Conservation (phyloP, 2,888 invertebrate genomes). For the Drosophila incognita region DNA sequence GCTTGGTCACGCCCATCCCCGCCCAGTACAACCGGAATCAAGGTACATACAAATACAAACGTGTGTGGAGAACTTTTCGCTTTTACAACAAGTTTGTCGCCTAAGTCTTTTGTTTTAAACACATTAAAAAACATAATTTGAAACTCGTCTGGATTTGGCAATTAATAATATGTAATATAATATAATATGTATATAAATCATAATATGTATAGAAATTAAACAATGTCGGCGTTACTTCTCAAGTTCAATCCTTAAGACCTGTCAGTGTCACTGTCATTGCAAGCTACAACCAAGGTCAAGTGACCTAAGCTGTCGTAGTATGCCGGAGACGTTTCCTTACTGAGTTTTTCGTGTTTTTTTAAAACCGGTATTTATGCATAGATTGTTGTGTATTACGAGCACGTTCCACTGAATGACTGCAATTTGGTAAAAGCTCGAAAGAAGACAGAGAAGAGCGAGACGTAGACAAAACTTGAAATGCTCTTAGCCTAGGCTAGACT, state of each 20-base stretch:
- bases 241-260: no score
- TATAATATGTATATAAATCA: background rate
- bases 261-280: conserved; percentile 71
- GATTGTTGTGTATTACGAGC: conserved; percentile 27
- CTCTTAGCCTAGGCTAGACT: background rate
- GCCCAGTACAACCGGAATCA: conserved; percentile 68
- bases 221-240: conserved; percentile 21
- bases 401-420: conserved; percentile 36
- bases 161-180: conserved; percentile 10
- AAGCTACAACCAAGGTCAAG: conserved; percentile 63
- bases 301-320: conserved; percentile 20
- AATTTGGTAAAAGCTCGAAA: background rate
- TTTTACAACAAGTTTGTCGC: conserved; percentile 57
- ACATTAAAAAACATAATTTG: background rate
- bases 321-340: conserved; percentile 37
- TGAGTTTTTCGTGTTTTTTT: conserved; percentile 2
- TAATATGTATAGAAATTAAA: conserved; percentile 8
- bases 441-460: background rate
- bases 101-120: conserved; percentile 64
- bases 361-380: conserved; percentile 10
- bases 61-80: conserved; percentile 2
- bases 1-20: conserved; percentile 41
- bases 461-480: background rate
- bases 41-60: conserved; percentile 55
- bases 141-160: conserved; percentile 38